Evolutionary conservation across 1,140 invertebrate species (phyloP).

Genomic region (Zaprionus tsacasi): DNA sequence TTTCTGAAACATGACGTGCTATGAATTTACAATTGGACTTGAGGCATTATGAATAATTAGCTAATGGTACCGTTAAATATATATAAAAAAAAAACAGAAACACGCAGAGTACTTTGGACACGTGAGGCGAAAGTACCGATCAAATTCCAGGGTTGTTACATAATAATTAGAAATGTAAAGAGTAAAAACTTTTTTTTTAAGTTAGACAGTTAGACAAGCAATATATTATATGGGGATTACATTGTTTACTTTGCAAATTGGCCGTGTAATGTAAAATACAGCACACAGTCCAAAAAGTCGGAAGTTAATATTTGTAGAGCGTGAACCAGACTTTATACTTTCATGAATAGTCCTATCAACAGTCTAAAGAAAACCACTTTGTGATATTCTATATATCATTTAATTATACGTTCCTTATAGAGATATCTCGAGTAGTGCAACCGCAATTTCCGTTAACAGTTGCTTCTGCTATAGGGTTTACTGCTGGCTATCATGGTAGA

Average conservation of each 20-base stretch:
- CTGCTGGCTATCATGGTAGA: background rate
- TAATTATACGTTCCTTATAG: background rate
- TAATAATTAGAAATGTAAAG: conserved; percentile 38
- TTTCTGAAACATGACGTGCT: conserved; percentile 38
- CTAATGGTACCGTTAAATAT: conserved; percentile 56
- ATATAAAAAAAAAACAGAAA: conserved; percentile 28
- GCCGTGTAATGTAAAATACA: conserved; percentile 23
- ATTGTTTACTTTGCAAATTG: conserved; percentile 44
- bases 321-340: background rate
- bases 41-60: conserved; percentile 59
- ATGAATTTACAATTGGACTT: conserved; percentile 54
- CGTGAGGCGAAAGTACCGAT: conserved; percentile 37
- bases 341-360: background rate
- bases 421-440: background rate
- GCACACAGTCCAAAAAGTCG: conserved; percentile 4
- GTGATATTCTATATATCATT: background rate
- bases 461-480: background rate
- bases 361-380: background rate
- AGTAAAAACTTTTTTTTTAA: too few relatives aligned
- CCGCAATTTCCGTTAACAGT: background rate
- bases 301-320: conserved; percentile 26
- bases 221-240: background rate
- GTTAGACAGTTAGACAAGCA: background rate
- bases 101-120: conserved; percentile 34
- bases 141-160: conserved; percentile 47